These are phyloP conservation scores for Apostichopus parvimensis DNA, from an alignment of 35 echinoderm and acorn worm species.

Conservation along the genomic window DNA sequence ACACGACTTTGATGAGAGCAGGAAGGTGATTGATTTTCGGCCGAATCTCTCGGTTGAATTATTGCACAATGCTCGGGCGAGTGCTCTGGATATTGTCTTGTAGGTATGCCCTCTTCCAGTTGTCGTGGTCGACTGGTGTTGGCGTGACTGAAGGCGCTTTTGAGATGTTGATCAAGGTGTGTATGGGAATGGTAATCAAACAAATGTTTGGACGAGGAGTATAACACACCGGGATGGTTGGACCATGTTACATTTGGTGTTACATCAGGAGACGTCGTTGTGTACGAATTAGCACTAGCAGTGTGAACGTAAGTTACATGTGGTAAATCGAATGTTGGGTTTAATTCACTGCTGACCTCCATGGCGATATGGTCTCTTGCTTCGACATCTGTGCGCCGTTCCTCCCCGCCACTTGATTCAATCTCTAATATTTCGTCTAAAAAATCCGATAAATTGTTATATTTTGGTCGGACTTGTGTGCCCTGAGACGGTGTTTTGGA, in stretches of 20 bases:
- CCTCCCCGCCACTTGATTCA: neutral
- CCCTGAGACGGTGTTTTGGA: neutral
- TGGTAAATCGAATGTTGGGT: neutral
- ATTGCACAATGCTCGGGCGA: neutral
- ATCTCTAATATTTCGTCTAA: conserved; percentile 29
- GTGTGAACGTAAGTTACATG: neutral
- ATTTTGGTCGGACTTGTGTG: neutral
- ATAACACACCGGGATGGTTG: neutral
- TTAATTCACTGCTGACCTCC: neutral
- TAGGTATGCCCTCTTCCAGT: neutral
- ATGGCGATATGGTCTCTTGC: neutral
- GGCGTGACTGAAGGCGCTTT: neutral
- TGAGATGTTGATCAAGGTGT: neutral
- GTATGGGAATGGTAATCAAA: conserved; percentile 32
- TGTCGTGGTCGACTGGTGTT: neutral
- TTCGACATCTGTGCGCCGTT: neutral
- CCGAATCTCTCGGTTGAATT: neutral
- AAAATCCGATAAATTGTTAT: conserved; percentile 28
- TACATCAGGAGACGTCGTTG: conserved; percentile 6
- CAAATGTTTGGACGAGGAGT: neutral
- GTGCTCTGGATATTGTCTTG: neutral
- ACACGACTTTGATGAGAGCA: neutral
- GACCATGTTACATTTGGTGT: neutral
- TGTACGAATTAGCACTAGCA: neutral
- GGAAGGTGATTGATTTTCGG: neutral